These are phyloP conservation scores for Sciurus niger DNA, from an alignment of 2,113 vertebrate species.

Conservation along the genomic window DNA sequence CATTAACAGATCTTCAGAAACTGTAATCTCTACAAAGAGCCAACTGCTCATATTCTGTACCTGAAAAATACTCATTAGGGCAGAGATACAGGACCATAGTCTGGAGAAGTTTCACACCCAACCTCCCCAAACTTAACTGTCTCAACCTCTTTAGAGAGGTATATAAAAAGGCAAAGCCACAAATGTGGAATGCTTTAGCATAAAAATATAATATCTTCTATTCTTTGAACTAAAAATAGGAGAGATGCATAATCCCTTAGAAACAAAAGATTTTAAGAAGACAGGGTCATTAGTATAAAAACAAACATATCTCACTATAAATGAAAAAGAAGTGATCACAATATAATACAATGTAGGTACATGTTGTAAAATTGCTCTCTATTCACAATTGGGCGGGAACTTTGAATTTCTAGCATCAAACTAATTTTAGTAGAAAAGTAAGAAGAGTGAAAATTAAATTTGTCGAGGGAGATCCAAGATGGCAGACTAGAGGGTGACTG, in stretches of 20 bases:
- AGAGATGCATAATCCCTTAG: neutral
- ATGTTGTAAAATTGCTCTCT: neutral
- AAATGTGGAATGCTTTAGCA: neutral
- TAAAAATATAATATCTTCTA: neutral
- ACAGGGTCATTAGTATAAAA: neutral
- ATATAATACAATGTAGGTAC: neutral
- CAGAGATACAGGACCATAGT: neutral
- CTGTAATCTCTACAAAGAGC: neutral
- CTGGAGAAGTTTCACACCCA: neutral
- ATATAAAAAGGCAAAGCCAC: neutral
- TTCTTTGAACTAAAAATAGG: neutral
- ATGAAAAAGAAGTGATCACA: neutral
- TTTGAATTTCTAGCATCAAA: neutral
- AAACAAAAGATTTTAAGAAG: conserved; percentile 16
- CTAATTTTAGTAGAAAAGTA: neutral
- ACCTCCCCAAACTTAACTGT: neutral
- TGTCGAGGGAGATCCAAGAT: neutral
- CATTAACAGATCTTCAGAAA: neutral
- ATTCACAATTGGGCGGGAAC: neutral
- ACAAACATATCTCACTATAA: neutral
- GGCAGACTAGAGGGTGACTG: no score
- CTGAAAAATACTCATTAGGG: neutral
- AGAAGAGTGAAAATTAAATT: neutral
- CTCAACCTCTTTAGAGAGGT: neutral
- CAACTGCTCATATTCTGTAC: neutral